A percentile compares a stretch with the other conserved stretches of the same genome.
phyloP scores from a whole-genome alignment of 2,113 vertebrate species.

The Calypte anna region DNA sequence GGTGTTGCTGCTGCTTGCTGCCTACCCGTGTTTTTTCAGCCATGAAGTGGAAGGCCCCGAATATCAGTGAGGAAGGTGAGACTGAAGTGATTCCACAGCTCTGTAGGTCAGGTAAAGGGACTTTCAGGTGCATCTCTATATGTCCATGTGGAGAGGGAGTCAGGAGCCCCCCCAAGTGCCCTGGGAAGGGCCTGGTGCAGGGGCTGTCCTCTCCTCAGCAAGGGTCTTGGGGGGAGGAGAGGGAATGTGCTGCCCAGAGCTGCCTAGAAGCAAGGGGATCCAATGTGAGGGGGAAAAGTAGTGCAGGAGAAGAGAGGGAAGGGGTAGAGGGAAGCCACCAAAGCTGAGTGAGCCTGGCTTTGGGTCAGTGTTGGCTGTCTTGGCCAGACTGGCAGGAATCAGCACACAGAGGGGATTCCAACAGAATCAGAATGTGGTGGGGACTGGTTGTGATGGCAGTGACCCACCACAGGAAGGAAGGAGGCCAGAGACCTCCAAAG shows the following conservation, averaged over 20 bases:
- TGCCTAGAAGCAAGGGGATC: neutral
- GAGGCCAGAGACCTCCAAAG: neutral
- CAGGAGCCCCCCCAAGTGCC: neutral
- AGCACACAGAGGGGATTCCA: neutral
- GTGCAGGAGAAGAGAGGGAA: neutral
- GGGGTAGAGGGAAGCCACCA: neutral
- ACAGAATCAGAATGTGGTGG: neutral
- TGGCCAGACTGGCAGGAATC: neutral
- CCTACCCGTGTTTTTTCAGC: neutral
- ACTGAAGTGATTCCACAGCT: neutral
- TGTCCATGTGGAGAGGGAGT: neutral
- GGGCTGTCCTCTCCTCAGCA: neutral
- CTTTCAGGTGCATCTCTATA: neutral
- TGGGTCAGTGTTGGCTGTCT: neutral
- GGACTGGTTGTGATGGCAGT: neutral
- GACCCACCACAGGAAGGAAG: fast-evolving
- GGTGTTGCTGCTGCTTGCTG: neutral
- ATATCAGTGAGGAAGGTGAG: fast-evolving
- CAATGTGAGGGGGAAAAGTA: neutral
- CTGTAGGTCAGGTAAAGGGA: neutral
- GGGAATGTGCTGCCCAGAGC: neutral
- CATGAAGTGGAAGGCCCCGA: neutral
- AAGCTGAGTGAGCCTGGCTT: neutral
- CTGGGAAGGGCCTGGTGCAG: neutral
- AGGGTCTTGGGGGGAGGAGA: neutral